These are phyloP conservation scores for Julus scanicus DNA, from an alignment of 2,888 invertebrate genomes.

Conservation along the genomic window DNA sequence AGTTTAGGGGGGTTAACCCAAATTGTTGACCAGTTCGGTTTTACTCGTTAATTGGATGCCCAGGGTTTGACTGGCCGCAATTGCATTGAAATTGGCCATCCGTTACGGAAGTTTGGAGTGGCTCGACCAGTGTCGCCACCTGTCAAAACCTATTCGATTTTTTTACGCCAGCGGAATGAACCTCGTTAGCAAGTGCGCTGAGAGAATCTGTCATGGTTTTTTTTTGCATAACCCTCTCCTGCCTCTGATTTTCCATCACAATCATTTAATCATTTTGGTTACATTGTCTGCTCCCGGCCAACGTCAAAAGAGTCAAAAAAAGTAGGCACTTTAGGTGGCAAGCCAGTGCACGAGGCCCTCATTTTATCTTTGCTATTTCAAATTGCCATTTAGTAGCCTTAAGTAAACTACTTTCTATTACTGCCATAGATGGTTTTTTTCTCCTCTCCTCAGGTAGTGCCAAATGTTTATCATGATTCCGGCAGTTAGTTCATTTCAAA, in stretches of 20 bases:
- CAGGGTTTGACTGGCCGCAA: not conserved
- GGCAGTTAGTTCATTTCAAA: not conserved
- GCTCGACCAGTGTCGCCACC: constrained; percentile 32
- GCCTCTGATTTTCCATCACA: constrained; percentile 47
- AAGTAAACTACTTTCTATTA: not conserved
- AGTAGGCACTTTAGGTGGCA: constrained; percentile 36
- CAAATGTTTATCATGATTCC: not conserved
- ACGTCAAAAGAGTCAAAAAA: constrained; percentile 50
- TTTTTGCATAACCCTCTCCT: constrained; percentile 28
- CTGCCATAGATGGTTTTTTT: not conserved
- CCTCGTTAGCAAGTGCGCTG: constrained; percentile 11
- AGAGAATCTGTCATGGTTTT: constrained; percentile 48
- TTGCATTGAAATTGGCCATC: constrained; percentile 1
- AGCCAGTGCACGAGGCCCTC: not conserved
- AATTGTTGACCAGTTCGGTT: not conserved
- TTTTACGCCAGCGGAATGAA: not conserved
- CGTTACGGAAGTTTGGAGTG: constrained; percentile 9
- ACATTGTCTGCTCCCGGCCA: constrained; percentile 51
- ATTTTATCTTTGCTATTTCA: not conserved
- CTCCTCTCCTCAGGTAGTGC: not conserved
- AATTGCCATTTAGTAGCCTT: not conserved
- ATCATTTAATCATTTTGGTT: constrained; percentile 41
- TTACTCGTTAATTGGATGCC: constrained; percentile 1
- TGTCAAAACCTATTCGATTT: constrained; percentile 24
- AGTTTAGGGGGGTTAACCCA: not conserved